Conservation (phyloP, 1,140 invertebrate species). For the Drosophila triauraria region DNA sequence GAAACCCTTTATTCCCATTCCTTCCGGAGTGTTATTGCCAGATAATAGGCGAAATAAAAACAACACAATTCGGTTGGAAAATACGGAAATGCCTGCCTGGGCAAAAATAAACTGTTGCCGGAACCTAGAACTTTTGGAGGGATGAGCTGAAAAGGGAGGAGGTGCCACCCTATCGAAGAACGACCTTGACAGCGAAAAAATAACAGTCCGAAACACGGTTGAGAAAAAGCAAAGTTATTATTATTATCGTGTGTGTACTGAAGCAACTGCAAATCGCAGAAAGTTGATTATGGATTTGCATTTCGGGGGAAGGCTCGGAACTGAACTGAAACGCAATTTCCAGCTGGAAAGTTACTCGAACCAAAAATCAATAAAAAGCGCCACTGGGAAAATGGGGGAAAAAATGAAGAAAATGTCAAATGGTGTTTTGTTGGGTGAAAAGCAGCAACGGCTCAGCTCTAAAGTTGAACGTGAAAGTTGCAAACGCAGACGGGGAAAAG, state of each 20-base stretch:
- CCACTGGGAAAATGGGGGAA: conserved; percentile 13
- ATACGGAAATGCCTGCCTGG: conserved; percentile 33
- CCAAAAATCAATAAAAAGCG: conserved; percentile 71
- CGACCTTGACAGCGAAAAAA: conserved; percentile 75
- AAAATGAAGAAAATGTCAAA: conserved; percentile 70
- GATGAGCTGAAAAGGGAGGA: background rate
- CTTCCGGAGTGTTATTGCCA: conserved; percentile 1
- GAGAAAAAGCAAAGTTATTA: conserved; percentile 37
- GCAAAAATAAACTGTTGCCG: conserved; percentile 41
- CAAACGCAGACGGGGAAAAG: conserved; percentile 22
- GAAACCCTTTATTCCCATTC: background rate
- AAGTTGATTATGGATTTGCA: conserved; percentile 77
- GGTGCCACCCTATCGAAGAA: conserved; percentile 51
- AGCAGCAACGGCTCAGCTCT: conserved; percentile 3
- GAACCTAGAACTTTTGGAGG: background rate
- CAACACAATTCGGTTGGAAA: conserved; percentile 17
- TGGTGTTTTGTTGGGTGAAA: conserved; percentile 57
- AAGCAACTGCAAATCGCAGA: conserved; percentile 51
- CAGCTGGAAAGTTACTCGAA: conserved; percentile 61
- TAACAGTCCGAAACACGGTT: conserved; percentile 41
- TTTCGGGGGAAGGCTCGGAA: conserved; percentile 50
- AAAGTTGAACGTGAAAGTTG: conserved; percentile 71
- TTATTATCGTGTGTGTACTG: conserved; percentile 40
- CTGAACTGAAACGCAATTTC: conserved; percentile 53
- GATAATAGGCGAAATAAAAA: conserved; percentile 18